phyloP scores from a whole-genome alignment of 2,888 invertebrate genomes.

The Drosophila nr. medialis region DNA sequence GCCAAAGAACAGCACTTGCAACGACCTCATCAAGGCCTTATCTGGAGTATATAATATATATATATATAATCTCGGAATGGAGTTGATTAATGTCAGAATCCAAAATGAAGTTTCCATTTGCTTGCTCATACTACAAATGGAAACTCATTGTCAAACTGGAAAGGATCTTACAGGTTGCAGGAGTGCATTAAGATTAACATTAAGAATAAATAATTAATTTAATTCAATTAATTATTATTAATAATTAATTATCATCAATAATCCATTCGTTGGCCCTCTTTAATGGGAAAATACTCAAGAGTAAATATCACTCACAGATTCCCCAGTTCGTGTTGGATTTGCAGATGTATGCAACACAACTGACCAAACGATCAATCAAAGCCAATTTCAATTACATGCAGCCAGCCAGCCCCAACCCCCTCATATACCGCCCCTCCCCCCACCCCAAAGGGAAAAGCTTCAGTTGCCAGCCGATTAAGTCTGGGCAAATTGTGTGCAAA shows the following conservation, averaged over 20 bases:
- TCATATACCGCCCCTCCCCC: not conserved
- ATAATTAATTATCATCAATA: too few species aligned
- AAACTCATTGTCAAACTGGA: not conserved
- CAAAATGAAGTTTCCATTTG: not conserved
- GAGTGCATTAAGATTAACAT: not conserved
- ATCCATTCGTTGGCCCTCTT: too few species aligned
- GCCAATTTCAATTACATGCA: not conserved
- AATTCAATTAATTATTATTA: not conserved
- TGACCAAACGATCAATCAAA: conserved; percentile 11
- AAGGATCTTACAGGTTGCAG: not conserved
- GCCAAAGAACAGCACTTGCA: not conserved
- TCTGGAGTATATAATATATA: not conserved
- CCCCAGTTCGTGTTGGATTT: not conserved
- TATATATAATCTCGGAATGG: not conserved
- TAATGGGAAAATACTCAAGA: not conserved
- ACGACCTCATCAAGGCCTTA: not conserved
- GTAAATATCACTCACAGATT: not conserved
- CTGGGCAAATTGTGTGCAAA: conserved; percentile 43
- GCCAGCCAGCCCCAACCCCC: not conserved
- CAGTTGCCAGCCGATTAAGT: conserved; percentile 44
- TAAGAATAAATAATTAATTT: not conserved
- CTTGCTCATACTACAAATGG: not conserved
- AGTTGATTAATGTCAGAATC: not conserved
- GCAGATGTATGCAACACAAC: not conserved
- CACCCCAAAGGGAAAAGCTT: not conserved